phyloP scores from a whole-genome alignment of 2,113 vertebrate species.

The Maccullochella peelii region DNA sequence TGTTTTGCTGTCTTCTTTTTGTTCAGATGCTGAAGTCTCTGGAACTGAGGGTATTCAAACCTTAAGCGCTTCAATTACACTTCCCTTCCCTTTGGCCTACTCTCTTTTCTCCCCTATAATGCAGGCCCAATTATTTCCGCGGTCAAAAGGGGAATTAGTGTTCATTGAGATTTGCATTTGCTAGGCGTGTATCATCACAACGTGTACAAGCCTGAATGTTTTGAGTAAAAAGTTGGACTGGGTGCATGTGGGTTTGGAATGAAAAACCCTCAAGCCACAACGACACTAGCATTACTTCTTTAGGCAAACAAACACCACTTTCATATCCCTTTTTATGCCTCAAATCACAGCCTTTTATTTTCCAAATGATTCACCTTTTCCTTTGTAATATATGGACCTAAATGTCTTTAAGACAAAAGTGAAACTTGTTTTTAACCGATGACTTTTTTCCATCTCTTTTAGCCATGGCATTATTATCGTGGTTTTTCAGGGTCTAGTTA shows the following conservation, averaged over 20 bases:
- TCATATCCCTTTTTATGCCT: slow-evolving; percentile 12
- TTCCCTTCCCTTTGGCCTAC: slow-evolving; percentile 61
- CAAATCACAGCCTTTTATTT: slow-evolving; percentile 22
- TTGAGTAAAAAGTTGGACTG: slow-evolving; percentile 42
- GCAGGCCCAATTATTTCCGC: slow-evolving; percentile 53
- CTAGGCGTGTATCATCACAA: slow-evolving; percentile 58
- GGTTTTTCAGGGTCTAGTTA: neutral
- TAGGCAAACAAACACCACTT: slow-evolving; percentile 36
- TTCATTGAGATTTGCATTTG: slow-evolving; percentile 69
- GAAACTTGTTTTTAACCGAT: neutral
- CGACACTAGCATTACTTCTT: slow-evolving; percentile 25
- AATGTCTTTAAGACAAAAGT: neutral
- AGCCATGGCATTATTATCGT: neutral
- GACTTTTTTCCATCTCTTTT: neutral
- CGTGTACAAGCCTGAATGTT: slow-evolving; percentile 66
- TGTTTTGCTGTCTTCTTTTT: slow-evolving; percentile 54
- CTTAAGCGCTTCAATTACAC: slow-evolving; percentile 61
- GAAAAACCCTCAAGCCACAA: slow-evolving; percentile 48
- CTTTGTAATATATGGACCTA: neutral
- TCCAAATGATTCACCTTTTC: slow-evolving; percentile 17
- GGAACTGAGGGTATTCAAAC: slow-evolving; percentile 49
- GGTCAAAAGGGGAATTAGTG: slow-evolving; percentile 72
- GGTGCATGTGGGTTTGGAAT: slow-evolving; percentile 38
- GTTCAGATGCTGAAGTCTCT: slow-evolving; percentile 32
- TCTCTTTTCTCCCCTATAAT: slow-evolving; percentile 53